Percentiles rank a stretch among this genome's conserved stretches.
Evolutionary conservation across 2,797 vertebrate species (phyloP).

Genomic region (Hypotaenidia philippensis): DNA sequence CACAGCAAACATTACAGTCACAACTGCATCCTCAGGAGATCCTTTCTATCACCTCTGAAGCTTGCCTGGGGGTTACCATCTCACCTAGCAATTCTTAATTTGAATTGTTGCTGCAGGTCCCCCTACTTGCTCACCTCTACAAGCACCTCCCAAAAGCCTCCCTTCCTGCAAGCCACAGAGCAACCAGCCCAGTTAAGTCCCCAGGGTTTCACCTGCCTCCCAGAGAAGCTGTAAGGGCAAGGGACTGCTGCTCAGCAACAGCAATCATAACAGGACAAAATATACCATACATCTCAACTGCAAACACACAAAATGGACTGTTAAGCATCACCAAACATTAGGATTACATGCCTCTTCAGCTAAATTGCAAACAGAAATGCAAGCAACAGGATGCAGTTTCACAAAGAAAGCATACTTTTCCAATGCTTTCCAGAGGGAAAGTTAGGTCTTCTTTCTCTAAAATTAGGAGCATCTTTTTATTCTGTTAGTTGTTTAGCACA

Average conservation of each 20-base stretch:
- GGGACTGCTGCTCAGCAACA: neutral
- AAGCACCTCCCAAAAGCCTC: neutral
- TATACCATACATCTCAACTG: neutral
- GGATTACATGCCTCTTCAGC: neutral
- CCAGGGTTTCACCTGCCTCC: neutral
- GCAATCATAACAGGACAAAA: neutral
- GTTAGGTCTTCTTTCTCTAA: neutral
- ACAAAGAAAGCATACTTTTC: neutral
- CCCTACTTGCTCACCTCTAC: neutral
- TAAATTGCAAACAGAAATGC: neutral
- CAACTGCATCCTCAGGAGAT: neutral
- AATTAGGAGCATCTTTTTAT: neutral
- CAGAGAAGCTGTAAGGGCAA: neutral
- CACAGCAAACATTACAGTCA: neutral
- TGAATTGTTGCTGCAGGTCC: neutral
- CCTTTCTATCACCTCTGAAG: neutral
- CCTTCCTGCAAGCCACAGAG: neutral
- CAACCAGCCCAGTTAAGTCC: neutral
- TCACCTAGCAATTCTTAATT: neutral
- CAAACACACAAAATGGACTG: neutral
- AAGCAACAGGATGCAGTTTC: neutral
- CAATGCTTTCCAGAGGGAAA: neutral
- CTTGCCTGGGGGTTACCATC: neutral
- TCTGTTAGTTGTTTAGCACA: neutral
- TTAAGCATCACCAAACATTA: neutral